Evolutionary conservation across 2,888 invertebrate species (phyloP).

Genomic region (Oegoconia quadripuncta): DNA sequence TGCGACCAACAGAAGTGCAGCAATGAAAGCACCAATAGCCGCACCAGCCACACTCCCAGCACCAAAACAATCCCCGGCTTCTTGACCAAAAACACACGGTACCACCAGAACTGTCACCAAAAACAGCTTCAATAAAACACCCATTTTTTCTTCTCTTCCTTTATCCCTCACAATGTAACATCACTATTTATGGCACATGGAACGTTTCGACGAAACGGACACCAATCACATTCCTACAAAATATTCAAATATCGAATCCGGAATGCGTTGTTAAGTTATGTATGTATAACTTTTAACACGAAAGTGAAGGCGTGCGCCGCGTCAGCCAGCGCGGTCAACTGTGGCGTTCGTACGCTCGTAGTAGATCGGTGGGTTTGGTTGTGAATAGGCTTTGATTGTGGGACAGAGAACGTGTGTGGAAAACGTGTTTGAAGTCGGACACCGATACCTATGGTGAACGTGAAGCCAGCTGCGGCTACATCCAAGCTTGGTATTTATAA

Average conservation of each 20-base stretch:
- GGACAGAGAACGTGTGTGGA: constrained; percentile 60
- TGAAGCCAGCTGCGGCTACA: constrained; percentile 18
- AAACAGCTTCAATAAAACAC: constrained; percentile 62
- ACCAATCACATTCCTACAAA: constrained; percentile 60
- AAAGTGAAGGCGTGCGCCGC: constrained; percentile 49
- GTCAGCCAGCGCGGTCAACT: constrained; percentile 63
- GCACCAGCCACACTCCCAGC: constrained; percentile 85
- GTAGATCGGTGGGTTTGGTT: constrained; percentile 24
- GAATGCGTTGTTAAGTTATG: constrained; percentile 46
- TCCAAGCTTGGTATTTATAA: too few species aligned
- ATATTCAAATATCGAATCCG: constrained; percentile 43
- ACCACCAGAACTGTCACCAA: constrained; percentile 61
- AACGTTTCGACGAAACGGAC: constrained; percentile 35
- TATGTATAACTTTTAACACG: constrained; percentile 32
- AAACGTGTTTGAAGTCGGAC: constrained; percentile 63
- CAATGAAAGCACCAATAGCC: constrained; percentile 84
- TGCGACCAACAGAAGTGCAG: constrained; percentile 80
- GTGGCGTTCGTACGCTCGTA: constrained; percentile 32
- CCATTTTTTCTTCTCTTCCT: constrained; percentile 47
- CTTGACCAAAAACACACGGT: constrained; percentile 69
- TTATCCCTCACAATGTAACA: constrained; percentile 25
- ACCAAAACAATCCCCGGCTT: constrained; percentile 79
- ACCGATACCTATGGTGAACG: constrained; percentile 29
- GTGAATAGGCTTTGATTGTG: constrained; percentile 57
- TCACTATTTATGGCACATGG: constrained; percentile 63